Evolutionary conservation across 2,888 invertebrate species (phyloP).

Genomic region (Bellardia bayeri): DNA sequence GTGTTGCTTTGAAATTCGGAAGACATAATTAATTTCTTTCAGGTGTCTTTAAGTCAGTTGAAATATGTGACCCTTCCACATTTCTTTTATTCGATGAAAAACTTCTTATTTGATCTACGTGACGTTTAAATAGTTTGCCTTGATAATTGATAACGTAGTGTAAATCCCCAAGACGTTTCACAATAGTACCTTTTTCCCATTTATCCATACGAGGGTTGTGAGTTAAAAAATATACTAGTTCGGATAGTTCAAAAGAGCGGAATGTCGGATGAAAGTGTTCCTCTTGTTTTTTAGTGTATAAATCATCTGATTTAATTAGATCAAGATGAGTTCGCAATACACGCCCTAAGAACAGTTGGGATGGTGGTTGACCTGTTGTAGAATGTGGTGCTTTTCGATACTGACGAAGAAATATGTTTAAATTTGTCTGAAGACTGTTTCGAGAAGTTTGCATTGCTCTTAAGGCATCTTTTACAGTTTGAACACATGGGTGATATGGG

Average conservation of each 20-base stretch:
- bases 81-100: not conserved
- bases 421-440: slow-evolving; percentile 43
- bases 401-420: slow-evolving; percentile 62
- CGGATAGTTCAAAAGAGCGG: not conserved
- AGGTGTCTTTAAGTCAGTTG: not conserved
- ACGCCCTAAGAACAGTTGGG: slow-evolving; percentile 39
- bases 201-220: not conserved
- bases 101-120: not conserved
- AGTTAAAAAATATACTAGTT: not conserved
- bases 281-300: slow-evolving; percentile 1
- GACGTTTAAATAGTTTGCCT: not conserved
- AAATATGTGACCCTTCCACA: not conserved
- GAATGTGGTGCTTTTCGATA: slow-evolving; percentile 45
- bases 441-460: not conserved
- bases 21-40: not conserved
- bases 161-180: not conserved
- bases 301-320: slow-evolving; percentile 24
- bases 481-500: slow-evolving; percentile 6
- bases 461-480: slow-evolving; percentile 11
- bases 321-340: slow-evolving; percentile 41
- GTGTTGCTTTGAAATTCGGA: not conserved
- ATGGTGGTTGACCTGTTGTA: slow-evolving; percentile 38
- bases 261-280: not conserved
- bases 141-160: not conserved
- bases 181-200: not conserved